Evolutionary conservation across 1,140 invertebrate genomes (phyloP), one percentile per base, ranked within the genome.

Genomic region (Saccostrea cuccullata): DNA sequence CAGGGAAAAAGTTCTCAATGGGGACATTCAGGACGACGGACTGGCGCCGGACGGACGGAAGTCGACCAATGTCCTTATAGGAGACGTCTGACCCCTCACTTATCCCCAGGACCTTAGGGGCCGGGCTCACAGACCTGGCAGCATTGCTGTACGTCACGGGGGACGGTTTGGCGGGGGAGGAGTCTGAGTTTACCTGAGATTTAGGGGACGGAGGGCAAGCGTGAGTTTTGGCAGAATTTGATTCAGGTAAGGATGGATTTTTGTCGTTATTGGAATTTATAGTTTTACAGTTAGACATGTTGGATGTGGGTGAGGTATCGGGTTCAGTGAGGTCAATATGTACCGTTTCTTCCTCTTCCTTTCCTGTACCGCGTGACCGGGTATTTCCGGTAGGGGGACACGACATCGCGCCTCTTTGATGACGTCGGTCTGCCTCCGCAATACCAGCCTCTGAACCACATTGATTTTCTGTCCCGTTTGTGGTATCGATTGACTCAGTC

Each of bases 391-490:
- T 36, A 4, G 26, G 23, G 26, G 70, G 70, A 77, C 26, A 26
- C 8, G 70, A 77, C 70, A 30, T 3, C 70, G 26, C 23, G 30
- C 70, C 70, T 26, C 23, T 77, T 15, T 9, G 23, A 36, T 77
- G 70, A 77, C 70, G 70, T 77, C 11, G 5, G 26, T 77, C 70
- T 11, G 70, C 70, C 26, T 77, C 70, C 70, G 70, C 70, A 77
- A 12, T 26, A 36, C 4, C 23, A 15, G 70, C 4, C 11, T 77
- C 70, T 77, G 70, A 77, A 77, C 30, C 70, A 30, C 23, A 77
- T 77, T 36, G 70, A 77, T 36, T 77, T 77, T 77, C 70, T 77
- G 70, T 77, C 70, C 70, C 26, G 30, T 77, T 77, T 30, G 70
- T 13, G 12, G 2, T 77, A 77, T 77, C 70, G 70, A 77, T 77